These are phyloP conservation scores for Harpagoxenus sublaevis DNA, from an alignment of 2,888 invertebrate genomes.

Conservation along the genomic window DNA sequence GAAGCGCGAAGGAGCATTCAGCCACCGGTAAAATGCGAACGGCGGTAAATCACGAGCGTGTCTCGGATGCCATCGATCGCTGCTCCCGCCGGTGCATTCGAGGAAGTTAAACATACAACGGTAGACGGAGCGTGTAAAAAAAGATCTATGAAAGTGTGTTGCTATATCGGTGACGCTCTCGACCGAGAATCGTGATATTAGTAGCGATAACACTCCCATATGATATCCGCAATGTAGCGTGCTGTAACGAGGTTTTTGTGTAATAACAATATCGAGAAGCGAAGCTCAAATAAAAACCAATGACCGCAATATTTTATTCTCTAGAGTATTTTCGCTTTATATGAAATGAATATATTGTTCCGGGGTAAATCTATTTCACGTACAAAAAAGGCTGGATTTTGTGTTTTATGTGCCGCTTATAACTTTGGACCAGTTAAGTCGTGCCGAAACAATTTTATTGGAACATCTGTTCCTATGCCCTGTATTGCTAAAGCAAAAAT, in stretches of 20 bases:
- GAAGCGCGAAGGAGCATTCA: not conserved
- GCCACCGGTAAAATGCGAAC: slow-evolving; percentile 20
- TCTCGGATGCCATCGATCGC: slow-evolving; percentile 19
- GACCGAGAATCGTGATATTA: not conserved
- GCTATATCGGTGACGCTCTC: not conserved
- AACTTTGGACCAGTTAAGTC: not conserved
- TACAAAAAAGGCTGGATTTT: not conserved
- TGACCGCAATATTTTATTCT: not conserved
- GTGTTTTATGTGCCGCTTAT: slow-evolving; percentile 3
- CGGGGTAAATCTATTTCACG: not conserved
- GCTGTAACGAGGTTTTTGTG: not conserved
- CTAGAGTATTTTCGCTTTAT: slow-evolving; percentile 5
- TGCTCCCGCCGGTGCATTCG: not conserved
- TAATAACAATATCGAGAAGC: not conserved
- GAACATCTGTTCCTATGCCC: not conserved
- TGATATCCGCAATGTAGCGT: not conserved
- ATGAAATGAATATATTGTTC: slow-evolving; percentile 13
- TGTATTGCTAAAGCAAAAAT: not conserved
- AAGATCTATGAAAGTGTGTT: not conserved
- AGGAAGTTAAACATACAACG: not conserved
- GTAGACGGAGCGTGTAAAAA: not conserved
- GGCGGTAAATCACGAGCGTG: slow-evolving; percentile 20
- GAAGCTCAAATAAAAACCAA: not conserved
- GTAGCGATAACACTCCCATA: not conserved
- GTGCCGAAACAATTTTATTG: slow-evolving; percentile 17